Percentiles rank a stretch among this genome's conserved stretches.
Evolutionary conservation across 2,113 vertebrate species (phyloP).

Genomic region (Lontra canadensis): DNA sequence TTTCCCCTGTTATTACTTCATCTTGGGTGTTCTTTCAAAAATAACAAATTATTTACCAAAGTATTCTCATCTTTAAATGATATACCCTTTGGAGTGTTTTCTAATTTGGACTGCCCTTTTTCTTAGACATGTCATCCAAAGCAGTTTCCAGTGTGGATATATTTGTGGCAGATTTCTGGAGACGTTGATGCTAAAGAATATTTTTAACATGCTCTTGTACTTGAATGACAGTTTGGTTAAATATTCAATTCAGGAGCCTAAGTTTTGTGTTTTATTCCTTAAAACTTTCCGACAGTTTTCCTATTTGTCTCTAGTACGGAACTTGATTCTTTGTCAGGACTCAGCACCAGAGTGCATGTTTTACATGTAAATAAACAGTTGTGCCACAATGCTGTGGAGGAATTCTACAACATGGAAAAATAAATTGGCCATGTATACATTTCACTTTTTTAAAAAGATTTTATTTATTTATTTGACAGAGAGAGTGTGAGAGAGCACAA

Average conservation of each 20-base stretch:
- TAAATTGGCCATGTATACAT: not conserved
- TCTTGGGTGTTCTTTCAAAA: not conserved
- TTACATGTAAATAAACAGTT: not conserved
- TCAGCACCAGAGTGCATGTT: not conserved
- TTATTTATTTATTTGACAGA: not conserved
- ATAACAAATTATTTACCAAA: not conserved
- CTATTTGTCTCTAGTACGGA: not conserved
- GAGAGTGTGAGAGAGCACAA: too few relatives aligned
- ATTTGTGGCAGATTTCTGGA: not conserved
- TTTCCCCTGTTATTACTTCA: not conserved
- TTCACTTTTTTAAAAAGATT: not conserved
- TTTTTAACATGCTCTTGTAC: not conserved
- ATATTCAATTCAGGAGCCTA: not conserved
- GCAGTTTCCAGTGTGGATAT: not conserved
- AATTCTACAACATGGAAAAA: not conserved
- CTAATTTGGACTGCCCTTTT: not conserved
- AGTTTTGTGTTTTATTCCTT: not conserved
- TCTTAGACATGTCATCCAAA: not conserved
- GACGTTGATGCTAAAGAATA: not conserved
- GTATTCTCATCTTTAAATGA: not conserved
- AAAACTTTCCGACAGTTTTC: not conserved
- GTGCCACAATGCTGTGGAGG: not conserved
- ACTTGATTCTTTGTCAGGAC: not conserved
- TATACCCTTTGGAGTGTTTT: not conserved
- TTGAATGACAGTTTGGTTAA: not conserved